Base-by-base conservation (phyloP, 2,113 vertebrate species). In the Puntigrus tetrazona region DNA sequence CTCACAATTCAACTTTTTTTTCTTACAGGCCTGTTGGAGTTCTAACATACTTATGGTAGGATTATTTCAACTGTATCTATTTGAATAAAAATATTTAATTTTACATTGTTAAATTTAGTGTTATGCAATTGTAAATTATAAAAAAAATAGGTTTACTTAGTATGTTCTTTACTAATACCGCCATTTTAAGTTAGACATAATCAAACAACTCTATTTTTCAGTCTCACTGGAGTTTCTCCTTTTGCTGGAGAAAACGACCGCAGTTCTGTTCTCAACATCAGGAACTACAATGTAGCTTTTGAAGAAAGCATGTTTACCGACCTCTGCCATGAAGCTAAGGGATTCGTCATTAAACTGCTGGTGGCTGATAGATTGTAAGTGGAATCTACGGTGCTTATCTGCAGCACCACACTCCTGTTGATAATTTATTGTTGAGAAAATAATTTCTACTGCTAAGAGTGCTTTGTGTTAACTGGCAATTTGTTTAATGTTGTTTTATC, bases 291-390 rank as follows among this genome's bases (percentile, higher is more conserved):
- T 0, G 97, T 99, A 87, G 97, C 97, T 9, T 98, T 99, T 1
- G 97, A 99, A 89, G 98, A 99, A 91, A 94, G 85, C 88, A 98
- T 97, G 89, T 98, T 98, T 90, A 94, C 95, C 31, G 96, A 96
- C 69, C 95, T 99, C 65, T 97, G 96, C 29, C 86, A 96, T 61
- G 97, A 99, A 90, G 97, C 97, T 47, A 96, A 96, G 89, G 96
- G 96, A 59, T 99, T 99, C n/a, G 96, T 99, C 91, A 98, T 98
- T 90, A 98, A 97, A 91, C 95, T 99, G 88, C 94, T 99, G 78
- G 97, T 98, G 72, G 96, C 92, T 5, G 97, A 99, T 92, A 95
- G 89, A 80, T 95, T 97, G 98, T 99, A 91, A 99, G 98, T 79
- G n/a, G 13, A 63, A 55, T 65, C 47, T 52, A 16, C n/a, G 18